Conservation (phyloP, 2,888 invertebrate genomes). For the Drosophila hamatofila region DNA sequence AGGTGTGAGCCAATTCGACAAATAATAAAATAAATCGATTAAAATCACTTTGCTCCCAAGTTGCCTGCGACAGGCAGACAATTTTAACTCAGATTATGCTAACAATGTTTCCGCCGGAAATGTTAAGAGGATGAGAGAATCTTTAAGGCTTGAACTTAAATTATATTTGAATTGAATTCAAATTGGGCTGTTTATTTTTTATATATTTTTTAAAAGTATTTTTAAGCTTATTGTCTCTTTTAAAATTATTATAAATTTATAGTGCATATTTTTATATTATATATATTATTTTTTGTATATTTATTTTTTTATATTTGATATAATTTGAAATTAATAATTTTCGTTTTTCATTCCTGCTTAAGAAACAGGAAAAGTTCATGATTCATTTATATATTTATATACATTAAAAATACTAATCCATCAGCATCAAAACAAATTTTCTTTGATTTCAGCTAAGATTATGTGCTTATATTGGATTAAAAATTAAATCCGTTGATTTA, state of each 20-base stretch:
- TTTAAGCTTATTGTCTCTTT: background rate
- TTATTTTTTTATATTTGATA: too few relatives aligned
- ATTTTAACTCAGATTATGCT: conserved; percentile 34
- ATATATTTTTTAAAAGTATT: background rate
- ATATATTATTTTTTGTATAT: too few relatives aligned
- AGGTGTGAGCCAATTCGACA: conserved; percentile 15
- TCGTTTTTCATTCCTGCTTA: too few relatives aligned
- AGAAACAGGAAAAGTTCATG: too few relatives aligned
- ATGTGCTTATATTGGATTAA: background rate
- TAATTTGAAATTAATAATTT: too few relatives aligned
- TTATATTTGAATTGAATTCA: background rate
- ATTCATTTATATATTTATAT: too few relatives aligned
- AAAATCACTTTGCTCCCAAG: conserved; percentile 69
- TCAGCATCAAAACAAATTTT: background rate
- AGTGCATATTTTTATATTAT: too few relatives aligned
- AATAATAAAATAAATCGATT: conserved; percentile 53
- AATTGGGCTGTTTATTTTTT: background rate
- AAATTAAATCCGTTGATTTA: background rate
- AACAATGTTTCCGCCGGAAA: background rate
- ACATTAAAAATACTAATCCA: background rate
- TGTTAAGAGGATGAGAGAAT: background rate
- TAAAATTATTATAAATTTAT: too few relatives aligned
- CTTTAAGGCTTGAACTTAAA: background rate
- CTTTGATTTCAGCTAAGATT: background rate
- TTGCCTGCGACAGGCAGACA: conserved; percentile 34